These are phyloP conservation scores for Pyralis farinalis DNA, from an alignment of 2,888 invertebrate species.

Conservation along the genomic window DNA sequence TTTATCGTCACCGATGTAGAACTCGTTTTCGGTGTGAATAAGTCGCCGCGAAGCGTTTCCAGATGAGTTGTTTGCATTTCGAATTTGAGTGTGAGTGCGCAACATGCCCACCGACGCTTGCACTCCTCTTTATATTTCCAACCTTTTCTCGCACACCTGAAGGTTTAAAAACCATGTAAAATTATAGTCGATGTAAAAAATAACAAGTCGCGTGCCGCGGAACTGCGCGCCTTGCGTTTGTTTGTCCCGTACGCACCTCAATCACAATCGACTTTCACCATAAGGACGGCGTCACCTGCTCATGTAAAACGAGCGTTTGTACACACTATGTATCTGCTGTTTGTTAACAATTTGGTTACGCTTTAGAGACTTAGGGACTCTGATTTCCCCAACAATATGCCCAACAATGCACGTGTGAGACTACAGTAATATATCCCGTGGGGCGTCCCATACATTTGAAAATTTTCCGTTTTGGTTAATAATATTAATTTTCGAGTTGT, in stretches of 20 bases:
- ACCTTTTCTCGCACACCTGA: conserved; percentile 29
- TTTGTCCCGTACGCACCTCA: conserved; percentile 52
- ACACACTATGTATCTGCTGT: no score
- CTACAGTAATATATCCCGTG: no score
- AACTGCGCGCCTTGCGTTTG: conserved; percentile 37
- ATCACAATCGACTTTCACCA: conserved; percentile 70
- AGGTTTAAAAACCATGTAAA: conserved; percentile 31
- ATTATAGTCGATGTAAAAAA: conserved; percentile 32
- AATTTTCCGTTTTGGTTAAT: no score
- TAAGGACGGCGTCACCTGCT: conserved; percentile 54
- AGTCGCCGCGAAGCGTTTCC: conserved; percentile 35
- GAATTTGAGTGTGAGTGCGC: conserved; percentile 40
- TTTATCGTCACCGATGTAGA: conserved; percentile 20
- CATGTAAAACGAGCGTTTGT: not conserved
- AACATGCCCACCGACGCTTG: conserved; percentile 27
- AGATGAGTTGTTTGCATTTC: conserved; percentile 42
- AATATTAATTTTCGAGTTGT: no score
- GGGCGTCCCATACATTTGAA: no score
- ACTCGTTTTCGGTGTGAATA: conserved; percentile 32
- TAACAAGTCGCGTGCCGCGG: conserved; percentile 46
- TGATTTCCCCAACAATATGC: no score
- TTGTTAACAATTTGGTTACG: no score
- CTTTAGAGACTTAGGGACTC: no score
- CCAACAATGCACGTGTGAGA: no score
- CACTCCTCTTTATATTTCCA: conserved; percentile 27